A percentile compares a stretch with the other conserved stretches of the same genome.
phyloP scores from a whole-genome alignment of 2,113 vertebrate species.

The Dicaeum eximium region DNA sequence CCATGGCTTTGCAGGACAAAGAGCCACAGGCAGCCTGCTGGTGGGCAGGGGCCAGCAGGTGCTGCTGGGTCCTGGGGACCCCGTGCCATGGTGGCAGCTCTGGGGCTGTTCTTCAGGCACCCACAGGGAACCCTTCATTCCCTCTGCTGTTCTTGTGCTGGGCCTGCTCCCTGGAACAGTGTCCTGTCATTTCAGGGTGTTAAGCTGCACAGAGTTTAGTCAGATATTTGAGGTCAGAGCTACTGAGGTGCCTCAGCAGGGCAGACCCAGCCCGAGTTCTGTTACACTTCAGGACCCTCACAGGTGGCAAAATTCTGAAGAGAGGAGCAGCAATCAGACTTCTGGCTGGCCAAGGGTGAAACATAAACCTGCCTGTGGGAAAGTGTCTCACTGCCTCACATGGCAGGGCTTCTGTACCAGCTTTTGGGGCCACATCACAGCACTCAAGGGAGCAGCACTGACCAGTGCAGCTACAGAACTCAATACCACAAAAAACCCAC shows the following conservation, averaged over 20 bases:
- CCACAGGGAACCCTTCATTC: not conserved
- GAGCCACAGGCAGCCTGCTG: not conserved
- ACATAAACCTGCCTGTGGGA: not conserved
- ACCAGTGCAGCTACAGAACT: not conserved
- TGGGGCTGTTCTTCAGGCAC: not conserved
- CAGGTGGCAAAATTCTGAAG: not conserved
- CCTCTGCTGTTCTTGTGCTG: rapidly evolving
- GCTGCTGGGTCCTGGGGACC: not conserved
- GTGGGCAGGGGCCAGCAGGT: not conserved
- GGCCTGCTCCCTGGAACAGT: not conserved
- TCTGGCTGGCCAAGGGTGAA: not conserved
- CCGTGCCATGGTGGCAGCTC: rapidly evolving
- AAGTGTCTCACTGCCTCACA: rapidly evolving
- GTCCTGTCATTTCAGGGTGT: not conserved
- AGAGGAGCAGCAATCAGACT: not conserved
- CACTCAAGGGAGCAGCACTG: not conserved
- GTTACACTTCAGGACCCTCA: not conserved
- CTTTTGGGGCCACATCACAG: not conserved
- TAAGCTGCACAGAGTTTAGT: not conserved
- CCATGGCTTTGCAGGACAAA: not conserved
- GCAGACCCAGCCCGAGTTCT: not conserved
- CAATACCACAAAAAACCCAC: not conserved
- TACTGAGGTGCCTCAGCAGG: not conserved
- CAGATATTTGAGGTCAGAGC: not conserved
- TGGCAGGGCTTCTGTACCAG: rapidly evolving